A percentile compares a stretch with the other conserved stretches of the same genome.
Evolutionary conservation across 2,113 vertebrate genomes (phyloP).

Genomic region (Passer domesticus): DNA sequence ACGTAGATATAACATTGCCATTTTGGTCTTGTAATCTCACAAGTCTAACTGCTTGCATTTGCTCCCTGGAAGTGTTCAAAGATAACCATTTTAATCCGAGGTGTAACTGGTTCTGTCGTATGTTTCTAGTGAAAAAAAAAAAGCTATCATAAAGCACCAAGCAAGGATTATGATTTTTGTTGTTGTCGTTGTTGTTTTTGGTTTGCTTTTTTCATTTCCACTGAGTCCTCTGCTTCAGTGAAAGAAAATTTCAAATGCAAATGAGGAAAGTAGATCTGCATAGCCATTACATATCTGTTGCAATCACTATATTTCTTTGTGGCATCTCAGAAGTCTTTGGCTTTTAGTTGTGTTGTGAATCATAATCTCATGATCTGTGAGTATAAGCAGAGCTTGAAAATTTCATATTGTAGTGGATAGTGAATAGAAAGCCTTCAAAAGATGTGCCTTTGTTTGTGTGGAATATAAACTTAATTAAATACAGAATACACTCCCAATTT

Average conservation of each 20-base stretch:
- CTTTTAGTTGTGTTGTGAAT: slow-evolving; percentile 21
- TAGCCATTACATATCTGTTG: not conserved
- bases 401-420: not conserved
- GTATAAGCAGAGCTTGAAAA: not conserved
- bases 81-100: not conserved
- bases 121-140: not conserved
- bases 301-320: not conserved
- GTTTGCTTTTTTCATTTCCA: not conserved
- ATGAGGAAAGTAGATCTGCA: not conserved
- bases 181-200: not conserved
- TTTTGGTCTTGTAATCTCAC: not conserved
- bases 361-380: slow-evolving; percentile 4
- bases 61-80: not conserved
- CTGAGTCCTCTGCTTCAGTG: not conserved
- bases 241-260: not conserved
- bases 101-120: not conserved
- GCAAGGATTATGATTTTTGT: not conserved
- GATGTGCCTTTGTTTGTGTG: not conserved
- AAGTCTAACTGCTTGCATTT: not conserved
- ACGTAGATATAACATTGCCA: not conserved
- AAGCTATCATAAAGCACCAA: not conserved
- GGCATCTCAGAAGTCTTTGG: not conserved
- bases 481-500: not conserved
- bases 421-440: not conserved
- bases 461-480: not conserved